phyloP scores from a whole-genome alignment of 2,113 vertebrate species.

The Triplophysa siluroides region DNA sequence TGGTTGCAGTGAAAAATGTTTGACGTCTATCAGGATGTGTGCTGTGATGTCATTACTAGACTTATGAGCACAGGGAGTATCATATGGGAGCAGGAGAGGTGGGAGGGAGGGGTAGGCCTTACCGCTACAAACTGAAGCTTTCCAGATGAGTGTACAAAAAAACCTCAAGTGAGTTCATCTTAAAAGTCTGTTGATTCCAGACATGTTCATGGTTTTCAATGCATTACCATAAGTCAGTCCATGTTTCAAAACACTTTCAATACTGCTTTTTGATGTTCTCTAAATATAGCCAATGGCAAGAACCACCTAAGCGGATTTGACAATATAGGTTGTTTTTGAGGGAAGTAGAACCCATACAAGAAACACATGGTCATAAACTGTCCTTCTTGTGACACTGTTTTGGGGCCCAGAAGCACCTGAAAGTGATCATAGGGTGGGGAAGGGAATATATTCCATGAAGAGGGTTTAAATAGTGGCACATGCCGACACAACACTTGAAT shows the following conservation, averaged over 20 bases:
- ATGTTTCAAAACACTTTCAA: conserved; percentile 37
- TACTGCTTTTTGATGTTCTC: conserved; percentile 42
- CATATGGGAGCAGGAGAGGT: conserved; percentile 22
- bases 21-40: conserved; percentile 49
- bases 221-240: conserved; percentile 21
- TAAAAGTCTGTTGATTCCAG: conserved; percentile 30
- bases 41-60: conserved; percentile 53
- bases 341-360: neutral
- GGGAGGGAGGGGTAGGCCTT: neutral
- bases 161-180: conserved; percentile 30
- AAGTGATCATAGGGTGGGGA: conserved; percentile 30
- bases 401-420: conserved; percentile 27
- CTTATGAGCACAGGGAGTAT: conserved; percentile 23
- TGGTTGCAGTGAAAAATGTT: conserved; percentile 48
- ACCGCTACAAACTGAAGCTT: conserved; percentile 25
- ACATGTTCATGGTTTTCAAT: conserved; percentile 33
- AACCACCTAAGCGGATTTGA: conserved; percentile 12
- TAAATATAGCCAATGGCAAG: conserved; percentile 10
- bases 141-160: conserved; percentile 37
- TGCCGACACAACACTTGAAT: conserved; percentile 23
- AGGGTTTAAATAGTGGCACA: conserved; percentile 30
- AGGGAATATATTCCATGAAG: neutral
- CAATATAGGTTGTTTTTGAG: conserved; percentile 15
- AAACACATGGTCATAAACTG: conserved; percentile 28
- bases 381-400: neutral